phyloP scores from a whole-genome alignment of 2,888 invertebrate genomes.

The Coelinius sp. region DNA sequence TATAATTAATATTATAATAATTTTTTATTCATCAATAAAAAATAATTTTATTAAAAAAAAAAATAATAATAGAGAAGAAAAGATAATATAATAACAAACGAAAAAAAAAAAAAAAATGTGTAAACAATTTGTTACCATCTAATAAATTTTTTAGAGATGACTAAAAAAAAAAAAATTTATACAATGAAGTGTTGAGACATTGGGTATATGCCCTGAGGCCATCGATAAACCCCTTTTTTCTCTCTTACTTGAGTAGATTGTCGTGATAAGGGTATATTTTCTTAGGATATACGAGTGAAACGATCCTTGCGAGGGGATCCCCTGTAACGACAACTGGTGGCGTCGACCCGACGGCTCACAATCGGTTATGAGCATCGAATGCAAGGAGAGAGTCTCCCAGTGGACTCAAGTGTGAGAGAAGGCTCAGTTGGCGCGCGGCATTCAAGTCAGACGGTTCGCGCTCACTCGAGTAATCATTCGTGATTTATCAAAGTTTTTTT shows the following conservation, averaged over 20 bases:
- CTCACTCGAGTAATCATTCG: slow-evolving; percentile 32
- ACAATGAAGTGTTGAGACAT: background rate
- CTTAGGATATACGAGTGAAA: background rate
- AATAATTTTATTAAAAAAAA: too few relatives aligned
- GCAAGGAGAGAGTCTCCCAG: slow-evolving; percentile 33
- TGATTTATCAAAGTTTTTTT: slow-evolving; percentile 1
- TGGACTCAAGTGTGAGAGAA: background rate
- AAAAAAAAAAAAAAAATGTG: too few relatives aligned
- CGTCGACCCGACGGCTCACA: slow-evolving; percentile 38
- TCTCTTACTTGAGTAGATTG: background rate
- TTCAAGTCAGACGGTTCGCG: slow-evolving; percentile 58
- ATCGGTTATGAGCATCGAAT: slow-evolving; percentile 43
- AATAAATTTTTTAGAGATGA: too few relatives aligned
- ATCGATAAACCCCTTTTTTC: background rate
- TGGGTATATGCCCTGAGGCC: too few relatives aligned
- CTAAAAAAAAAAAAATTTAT: background rate
- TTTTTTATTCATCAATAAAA: too few relatives aligned
- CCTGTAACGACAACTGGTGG: slow-evolving; percentile 27
- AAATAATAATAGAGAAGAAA: too few relatives aligned
- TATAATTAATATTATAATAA: too few relatives aligned
- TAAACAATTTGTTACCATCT: background rate
- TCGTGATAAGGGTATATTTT: background rate
- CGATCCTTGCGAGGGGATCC: slow-evolving; percentile 7
- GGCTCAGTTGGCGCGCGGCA: slow-evolving; percentile 63
- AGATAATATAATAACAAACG: too few relatives aligned